A percentile compares a stretch with the other conserved stretches of the same genome.
These are phyloP conservation scores for Cephalotes varians DNA, from an alignment of 2,888 invertebrate genomes.

Conservation along the genomic window DNA sequence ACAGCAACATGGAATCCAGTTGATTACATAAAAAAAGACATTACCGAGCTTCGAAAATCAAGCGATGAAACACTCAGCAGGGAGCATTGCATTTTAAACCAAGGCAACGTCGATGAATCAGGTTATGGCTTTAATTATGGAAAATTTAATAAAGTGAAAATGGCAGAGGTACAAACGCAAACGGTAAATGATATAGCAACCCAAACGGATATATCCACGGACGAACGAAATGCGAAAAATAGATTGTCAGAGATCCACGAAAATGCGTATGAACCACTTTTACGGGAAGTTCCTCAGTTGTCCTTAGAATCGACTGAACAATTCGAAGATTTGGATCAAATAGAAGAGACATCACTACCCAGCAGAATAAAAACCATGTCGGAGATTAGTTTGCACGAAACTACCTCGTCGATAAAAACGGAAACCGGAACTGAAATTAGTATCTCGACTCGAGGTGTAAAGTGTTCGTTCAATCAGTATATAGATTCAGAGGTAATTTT, in stretches of 20 bases:
- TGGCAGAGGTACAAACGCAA: conserved; percentile 84
- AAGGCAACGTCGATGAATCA: conserved; percentile 48
- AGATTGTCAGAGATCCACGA: conserved; percentile 76
- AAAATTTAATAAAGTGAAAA: conserved; percentile 76
- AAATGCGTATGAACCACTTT: conserved; percentile 74
- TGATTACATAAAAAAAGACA: conserved; percentile 42
- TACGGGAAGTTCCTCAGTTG: conserved; percentile 72
- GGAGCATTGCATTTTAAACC: conserved; percentile 48
- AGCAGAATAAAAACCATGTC: conserved; percentile 84
- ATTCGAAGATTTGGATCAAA: conserved; percentile 80
- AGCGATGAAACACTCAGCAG: conserved; percentile 20
- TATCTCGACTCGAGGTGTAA: conserved; percentile 84
- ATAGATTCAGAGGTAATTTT: conserved; percentile 81
- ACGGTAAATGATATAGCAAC: conserved; percentile 85
- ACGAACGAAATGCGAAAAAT: conserved; percentile 61
- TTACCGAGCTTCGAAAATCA: conserved; percentile 12
- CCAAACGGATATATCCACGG: conserved; percentile 79
- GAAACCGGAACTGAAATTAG: conserved; percentile 85
- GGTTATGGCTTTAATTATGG: conserved; percentile 52
- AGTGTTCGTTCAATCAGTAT: conserved; percentile 84
- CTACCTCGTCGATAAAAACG: conserved; percentile 84
- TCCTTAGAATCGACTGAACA: conserved; percentile 80
- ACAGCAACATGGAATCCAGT: not conserved
- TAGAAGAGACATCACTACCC: conserved; percentile 82
- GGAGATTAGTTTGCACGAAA: conserved; percentile 85